These are phyloP conservation scores for Dolichotis patagonum DNA, from an alignment of 2,113 vertebrate genomes.

Conservation along the genomic window DNA sequence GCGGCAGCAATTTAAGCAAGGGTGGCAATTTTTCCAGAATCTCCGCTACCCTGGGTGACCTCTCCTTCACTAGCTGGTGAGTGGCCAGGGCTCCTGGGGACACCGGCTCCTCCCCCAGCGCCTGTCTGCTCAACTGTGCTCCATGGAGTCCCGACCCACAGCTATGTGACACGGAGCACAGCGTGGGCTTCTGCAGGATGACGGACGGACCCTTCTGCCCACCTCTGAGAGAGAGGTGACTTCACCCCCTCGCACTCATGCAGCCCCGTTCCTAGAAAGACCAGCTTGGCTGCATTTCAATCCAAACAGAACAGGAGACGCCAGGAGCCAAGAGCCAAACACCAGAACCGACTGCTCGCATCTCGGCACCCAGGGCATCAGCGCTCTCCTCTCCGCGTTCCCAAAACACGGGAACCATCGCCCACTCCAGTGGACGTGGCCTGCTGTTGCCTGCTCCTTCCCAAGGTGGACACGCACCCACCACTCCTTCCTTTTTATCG, in stretches of 20 bases:
- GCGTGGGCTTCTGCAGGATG: background rate
- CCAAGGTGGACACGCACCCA: background rate
- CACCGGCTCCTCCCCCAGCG: background rate
- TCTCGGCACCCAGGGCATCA: background rate
- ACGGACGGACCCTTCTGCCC: background rate
- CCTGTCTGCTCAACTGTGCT: background rate
- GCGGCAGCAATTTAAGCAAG: background rate
- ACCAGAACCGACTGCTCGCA: background rate
- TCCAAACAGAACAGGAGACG: background rate
- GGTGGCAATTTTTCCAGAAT: conserved; percentile 37
- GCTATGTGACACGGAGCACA: background rate
- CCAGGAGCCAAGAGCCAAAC: conserved; percentile 5
- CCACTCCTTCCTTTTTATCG: background rate
- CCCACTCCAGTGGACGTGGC: background rate
- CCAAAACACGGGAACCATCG: background rate
- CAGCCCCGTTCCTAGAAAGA: background rate
- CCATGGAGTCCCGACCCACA: background rate
- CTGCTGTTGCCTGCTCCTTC: background rate
- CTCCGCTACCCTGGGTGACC: background rate
- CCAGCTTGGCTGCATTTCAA: background rate
- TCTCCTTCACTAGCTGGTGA: conserved; percentile 24
- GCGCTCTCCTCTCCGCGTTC: background rate
- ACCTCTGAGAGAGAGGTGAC: background rate
- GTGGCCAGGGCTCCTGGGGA: rapidly evolving
- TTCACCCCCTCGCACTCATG: background rate